Evolutionary conservation across 92 coral and sea anemone species (phyloP).

Genomic region (Scolanthus callimorphus): DNA sequence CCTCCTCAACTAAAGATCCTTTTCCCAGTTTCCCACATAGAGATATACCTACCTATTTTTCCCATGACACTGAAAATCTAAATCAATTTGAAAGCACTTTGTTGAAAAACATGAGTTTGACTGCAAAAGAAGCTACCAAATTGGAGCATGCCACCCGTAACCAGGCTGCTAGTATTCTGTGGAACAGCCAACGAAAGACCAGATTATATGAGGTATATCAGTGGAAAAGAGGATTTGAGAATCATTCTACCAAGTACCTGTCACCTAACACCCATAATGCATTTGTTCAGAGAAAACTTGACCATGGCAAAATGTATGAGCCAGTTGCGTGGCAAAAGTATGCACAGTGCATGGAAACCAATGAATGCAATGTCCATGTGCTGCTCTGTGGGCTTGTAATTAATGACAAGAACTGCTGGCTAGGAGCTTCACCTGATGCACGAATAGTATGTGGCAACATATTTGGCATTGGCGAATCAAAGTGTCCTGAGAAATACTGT

Average conservation of each 20-base stretch:
- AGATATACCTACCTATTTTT: slow-evolving; percentile 31
- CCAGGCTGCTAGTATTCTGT: slow-evolving; percentile 32
- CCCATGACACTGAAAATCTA: slow-evolving; percentile 10
- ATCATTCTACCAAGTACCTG: slow-evolving; percentile 49
- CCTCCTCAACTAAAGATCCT: slow-evolving; percentile 6
- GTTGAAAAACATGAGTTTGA: too few species aligned
- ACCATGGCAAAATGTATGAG: slow-evolving; percentile 55
- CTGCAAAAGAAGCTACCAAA: too few species aligned
- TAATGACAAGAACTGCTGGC: slow-evolving; percentile 37
- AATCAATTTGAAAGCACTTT: too few species aligned
- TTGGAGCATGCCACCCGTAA: too few species aligned
- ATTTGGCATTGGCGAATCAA: slow-evolving; percentile 53
- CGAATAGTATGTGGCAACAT: slow-evolving; percentile 17
- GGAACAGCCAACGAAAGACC: slow-evolving; percentile 31
- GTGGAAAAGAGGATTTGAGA: slow-evolving; percentile 54
- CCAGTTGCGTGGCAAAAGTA: slow-evolving; percentile 57
- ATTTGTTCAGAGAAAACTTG: slow-evolving; percentile 37
- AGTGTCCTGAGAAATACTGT: slow-evolving; percentile 50
- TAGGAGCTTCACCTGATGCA: slow-evolving; percentile 53
- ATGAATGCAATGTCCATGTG: slow-evolving; percentile 37
- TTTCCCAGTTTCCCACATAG: slow-evolving; percentile 49
- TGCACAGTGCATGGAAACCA: slow-evolving; percentile 19
- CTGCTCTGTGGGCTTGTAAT: slow-evolving; percentile 42
- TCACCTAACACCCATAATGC: slow-evolving; percentile 13
- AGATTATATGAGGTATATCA: slow-evolving; percentile 39